Evolutionary conservation across 2,797 vertebrate species (phyloP).

Genomic region (Apogon talboti): DNA sequence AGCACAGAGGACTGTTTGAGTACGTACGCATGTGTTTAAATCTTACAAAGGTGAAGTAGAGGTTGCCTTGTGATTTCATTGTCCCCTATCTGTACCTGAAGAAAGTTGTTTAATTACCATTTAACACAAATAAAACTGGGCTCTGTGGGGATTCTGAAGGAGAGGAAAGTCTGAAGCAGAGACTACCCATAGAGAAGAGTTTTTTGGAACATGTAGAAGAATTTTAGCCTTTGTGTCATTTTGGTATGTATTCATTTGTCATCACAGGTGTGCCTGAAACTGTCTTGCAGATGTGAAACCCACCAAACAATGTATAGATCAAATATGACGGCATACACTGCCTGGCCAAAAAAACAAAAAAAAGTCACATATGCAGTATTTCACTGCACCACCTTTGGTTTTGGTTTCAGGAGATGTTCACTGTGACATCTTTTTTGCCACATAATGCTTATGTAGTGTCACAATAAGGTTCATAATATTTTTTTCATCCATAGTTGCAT

Average conservation of each 20-base stretch:
- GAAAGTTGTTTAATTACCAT: conserved; percentile 65
- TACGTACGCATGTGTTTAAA: conserved; percentile 17
- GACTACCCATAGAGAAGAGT: conserved; percentile 17
- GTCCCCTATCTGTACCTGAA: conserved; percentile 42
- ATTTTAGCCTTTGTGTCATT: conserved; percentile 15
- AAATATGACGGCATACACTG: too few relatives aligned
- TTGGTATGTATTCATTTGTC: not conserved
- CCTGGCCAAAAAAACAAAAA: too few relatives aligned
- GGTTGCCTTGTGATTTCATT: conserved; percentile 58
- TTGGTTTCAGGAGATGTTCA: too few relatives aligned
- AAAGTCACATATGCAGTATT: too few relatives aligned
- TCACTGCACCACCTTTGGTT: too few relatives aligned
- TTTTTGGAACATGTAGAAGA: conserved; percentile 26
- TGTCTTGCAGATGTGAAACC: too few relatives aligned
- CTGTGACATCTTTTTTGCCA: too few relatives aligned
- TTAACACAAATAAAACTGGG: conserved; percentile 52
- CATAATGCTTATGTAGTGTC: too few relatives aligned
- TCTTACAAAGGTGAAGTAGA: conserved; percentile 64
- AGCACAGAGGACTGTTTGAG: conserved; percentile 25
- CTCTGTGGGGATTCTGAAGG: conserved; percentile 49
- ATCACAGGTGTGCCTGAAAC: too few relatives aligned
- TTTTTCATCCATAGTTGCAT: too few relatives aligned
- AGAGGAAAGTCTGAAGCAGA: conserved; percentile 49
- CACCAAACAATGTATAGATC: too few relatives aligned
- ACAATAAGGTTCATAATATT: too few relatives aligned